Conservation (phyloP, 2,113 vertebrate genomes). For the Serranochromis macrocephalus region DNA sequence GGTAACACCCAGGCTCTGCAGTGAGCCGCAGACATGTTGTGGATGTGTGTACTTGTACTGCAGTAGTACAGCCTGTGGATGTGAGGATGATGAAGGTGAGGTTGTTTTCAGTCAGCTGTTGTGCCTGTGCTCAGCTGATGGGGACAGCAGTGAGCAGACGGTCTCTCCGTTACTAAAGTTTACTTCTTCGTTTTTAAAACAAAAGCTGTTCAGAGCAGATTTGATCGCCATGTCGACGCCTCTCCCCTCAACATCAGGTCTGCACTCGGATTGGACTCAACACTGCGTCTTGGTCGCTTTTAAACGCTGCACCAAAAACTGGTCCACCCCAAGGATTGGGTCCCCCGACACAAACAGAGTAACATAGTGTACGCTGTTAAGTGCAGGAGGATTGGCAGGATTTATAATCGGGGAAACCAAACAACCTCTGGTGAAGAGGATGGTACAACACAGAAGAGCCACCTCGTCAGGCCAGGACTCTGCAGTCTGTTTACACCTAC, state of each 20-base stretch:
- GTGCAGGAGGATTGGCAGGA: neutral
- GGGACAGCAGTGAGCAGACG: neutral
- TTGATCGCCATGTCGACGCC: neutral
- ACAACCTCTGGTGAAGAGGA: neutral
- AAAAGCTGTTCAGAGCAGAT: neutral
- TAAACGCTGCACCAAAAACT: fast-evolving
- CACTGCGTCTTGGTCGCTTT: neutral
- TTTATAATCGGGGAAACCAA: neutral
- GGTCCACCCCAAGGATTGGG: neutral
- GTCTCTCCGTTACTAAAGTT: neutral
- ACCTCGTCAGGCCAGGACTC: neutral
- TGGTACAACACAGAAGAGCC: neutral
- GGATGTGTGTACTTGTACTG: neutral
- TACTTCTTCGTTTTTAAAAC: neutral
- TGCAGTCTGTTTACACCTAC: neutral
- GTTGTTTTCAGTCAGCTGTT: neutral
- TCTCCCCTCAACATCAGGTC: neutral
- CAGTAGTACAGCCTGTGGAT: neutral
- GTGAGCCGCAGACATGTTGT: neutral
- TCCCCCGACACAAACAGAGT: neutral
- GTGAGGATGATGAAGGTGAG: neutral
- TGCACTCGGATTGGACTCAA: neutral
- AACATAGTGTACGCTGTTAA: neutral
- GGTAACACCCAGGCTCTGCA: neutral
- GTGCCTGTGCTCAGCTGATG: neutral